Evolutionary conservation across 2,797 vertebrate species (phyloP).

Genomic region (Coregonus ussuriensis): DNA sequence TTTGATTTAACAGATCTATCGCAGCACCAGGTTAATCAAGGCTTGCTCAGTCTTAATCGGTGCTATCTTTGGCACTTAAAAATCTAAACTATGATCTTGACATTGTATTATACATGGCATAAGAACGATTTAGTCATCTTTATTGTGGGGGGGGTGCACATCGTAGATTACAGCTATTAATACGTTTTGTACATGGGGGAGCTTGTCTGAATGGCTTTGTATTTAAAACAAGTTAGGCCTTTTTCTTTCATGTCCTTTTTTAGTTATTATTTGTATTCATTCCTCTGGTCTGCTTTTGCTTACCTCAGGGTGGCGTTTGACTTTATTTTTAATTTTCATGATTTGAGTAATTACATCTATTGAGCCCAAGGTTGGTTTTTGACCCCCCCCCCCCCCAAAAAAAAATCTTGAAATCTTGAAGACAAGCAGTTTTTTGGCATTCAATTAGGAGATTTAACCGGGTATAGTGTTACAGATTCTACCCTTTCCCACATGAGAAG

Average conservation of each 20-base stretch:
- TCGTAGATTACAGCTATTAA: background rate
- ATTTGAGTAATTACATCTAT: background rate
- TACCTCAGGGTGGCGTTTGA: background rate
- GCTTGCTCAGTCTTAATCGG: constrained; percentile 1
- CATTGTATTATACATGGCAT: constrained; percentile 19
- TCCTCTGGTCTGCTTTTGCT: constrained; percentile 5
- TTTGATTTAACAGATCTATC: constrained; percentile 20
- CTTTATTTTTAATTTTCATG: background rate
- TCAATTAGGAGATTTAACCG: background rate
- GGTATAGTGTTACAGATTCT: background rate
- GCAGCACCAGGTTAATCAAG: background rate
- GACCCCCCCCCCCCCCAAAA: background rate
- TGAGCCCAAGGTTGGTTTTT: background rate
- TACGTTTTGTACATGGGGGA: background rate
- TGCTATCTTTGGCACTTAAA: constrained; percentile 19
- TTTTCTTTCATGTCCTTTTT: background rate
- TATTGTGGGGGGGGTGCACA: background rate
- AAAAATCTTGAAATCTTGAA: background rate
- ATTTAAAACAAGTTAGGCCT: background rate
- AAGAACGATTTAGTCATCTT: constrained; percentile 14
- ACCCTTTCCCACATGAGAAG: background rate
- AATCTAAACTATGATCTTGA: constrained; percentile 29
- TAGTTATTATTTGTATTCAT: constrained; percentile 1
- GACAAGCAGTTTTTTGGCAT: background rate
- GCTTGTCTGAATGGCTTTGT: background rate